Conservation (phyloP, 2,797 vertebrate species). For the Muscicapa comitata region DNA sequence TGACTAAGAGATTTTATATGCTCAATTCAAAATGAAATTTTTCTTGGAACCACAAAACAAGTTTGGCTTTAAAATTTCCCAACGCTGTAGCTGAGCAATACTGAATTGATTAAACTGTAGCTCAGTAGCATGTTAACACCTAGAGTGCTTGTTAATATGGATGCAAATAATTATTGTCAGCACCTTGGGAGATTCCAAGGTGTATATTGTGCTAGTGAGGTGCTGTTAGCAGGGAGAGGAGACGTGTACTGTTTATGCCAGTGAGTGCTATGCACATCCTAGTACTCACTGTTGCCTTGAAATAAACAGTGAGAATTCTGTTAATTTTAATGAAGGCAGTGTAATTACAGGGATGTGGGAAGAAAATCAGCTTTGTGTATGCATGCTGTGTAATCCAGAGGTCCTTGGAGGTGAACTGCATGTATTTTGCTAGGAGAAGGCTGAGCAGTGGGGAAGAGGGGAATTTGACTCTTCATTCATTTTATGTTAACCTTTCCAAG, state of each 20-base stretch:
- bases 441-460: neutral
- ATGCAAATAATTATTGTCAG: neutral
- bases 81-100: accelerated
- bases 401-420: neutral
- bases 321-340: conserved; percentile 1
- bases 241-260: accelerated
- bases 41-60: neutral
- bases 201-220: neutral
- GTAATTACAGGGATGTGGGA: neutral
- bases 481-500: neutral
- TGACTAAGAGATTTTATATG: neutral
- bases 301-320: neutral
- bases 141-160: neutral
- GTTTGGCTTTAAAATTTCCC: neutral
- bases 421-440: neutral
- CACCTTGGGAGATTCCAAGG: neutral
- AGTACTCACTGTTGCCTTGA: neutral
- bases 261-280: neutral
- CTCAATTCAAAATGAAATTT: neutral
- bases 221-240: neutral
- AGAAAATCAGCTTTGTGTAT: neutral
- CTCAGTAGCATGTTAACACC: neutral
- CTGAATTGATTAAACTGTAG: neutral
- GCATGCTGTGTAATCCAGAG: neutral
- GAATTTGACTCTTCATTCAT: neutral